Evolutionary conservation across 2,113 vertebrate species (phyloP).

Genomic region (Conger conger): DNA sequence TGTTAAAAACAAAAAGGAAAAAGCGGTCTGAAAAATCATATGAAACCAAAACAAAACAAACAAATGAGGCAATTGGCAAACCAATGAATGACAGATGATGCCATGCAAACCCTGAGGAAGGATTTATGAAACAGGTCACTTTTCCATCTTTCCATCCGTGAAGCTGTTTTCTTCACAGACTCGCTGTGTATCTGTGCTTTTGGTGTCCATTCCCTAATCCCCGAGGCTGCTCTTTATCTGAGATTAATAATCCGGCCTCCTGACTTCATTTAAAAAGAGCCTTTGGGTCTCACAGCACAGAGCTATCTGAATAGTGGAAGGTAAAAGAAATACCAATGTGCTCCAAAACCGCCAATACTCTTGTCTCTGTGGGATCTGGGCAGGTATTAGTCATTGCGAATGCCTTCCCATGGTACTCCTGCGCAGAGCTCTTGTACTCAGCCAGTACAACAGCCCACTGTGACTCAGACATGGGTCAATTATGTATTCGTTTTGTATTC

Average conservation of each 20-base stretch:
- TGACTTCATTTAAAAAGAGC: not conserved
- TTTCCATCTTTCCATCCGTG: constrained; percentile 27
- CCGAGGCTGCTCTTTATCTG: too few species aligned
- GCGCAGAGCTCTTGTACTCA: not conserved
- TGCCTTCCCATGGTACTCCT: not conserved
- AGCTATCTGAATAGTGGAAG: not conserved
- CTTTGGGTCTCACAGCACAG: not conserved
- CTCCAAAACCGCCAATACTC: not conserved
- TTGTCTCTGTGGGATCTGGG: not conserved
- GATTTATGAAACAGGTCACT: constrained; percentile 38
- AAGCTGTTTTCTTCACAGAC: too few species aligned
- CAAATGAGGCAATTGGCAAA: too few species aligned
- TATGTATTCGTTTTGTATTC: too few species aligned
- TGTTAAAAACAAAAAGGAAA: too few species aligned
- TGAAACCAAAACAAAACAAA: not conserved
- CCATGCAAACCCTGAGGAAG: constrained; percentile 39
- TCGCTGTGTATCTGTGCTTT: not conserved
- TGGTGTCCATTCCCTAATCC: not conserved
- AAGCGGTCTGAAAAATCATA: not conserved
- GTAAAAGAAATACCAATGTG: not conserved
- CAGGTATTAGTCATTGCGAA: not conserved
- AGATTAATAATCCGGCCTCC: not conserved
- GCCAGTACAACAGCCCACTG: not conserved
- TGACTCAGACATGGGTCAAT: too few species aligned
- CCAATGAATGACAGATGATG: not conserved